Evolutionary conservation across 2,797 vertebrate genomes (phyloP).

Genomic region (Bradypodion ventrale): DNA sequence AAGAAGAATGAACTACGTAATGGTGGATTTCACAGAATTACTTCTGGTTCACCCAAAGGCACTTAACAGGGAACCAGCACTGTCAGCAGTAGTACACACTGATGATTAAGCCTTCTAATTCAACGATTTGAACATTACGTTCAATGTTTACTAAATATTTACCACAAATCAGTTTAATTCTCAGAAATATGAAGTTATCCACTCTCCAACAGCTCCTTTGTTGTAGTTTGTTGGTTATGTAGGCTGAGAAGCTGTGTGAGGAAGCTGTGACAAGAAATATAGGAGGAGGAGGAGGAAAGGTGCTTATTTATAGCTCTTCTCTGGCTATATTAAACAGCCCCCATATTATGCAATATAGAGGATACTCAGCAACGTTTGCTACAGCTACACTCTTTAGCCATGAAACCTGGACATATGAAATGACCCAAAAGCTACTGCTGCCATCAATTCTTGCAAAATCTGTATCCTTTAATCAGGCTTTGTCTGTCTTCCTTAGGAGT

Average conservation of each 20-base stretch:
- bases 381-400: neutral
- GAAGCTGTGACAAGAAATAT: neutral
- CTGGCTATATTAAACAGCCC: neutral
- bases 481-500: too few species aligned
- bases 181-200: neutral
- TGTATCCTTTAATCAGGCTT: neutral
- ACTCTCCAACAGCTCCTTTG: too few species aligned
- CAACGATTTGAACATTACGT: neutral
- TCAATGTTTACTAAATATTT: neutral
- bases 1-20: too few species aligned
- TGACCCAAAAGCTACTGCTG: neutral
- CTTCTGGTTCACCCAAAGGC: neutral
- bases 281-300: neutral
- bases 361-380: neutral
- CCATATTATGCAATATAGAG: neutral
- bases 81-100: neutral
- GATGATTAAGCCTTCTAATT: neutral
- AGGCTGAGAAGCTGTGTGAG: neutral
- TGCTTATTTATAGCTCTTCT: neutral
- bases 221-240: neutral
- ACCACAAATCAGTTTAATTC: neutral
- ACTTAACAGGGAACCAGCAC: neutral
- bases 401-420: neutral
- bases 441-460: neutral
- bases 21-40: neutral